Conservation (phyloP, 2,797 vertebrate species). For the Leptodactylus fallax region DNA sequence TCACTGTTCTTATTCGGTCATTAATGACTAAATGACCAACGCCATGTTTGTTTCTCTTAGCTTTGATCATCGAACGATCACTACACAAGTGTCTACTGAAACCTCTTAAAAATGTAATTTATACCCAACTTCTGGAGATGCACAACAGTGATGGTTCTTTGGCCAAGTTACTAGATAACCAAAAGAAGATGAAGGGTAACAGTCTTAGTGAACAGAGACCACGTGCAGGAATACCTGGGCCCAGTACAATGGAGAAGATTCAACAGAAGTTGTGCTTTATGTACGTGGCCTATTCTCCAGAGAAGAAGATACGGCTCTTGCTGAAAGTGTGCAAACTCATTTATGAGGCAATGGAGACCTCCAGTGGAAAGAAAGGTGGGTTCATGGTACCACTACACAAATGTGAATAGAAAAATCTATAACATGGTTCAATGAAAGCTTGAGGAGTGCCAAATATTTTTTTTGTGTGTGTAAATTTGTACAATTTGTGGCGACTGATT, state of each 20-base stretch:
- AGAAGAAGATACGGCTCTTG: conserved; percentile 83
- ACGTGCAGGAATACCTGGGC: conserved; percentile 76
- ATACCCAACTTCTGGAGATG: conserved; percentile 75
- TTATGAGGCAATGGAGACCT: conserved; percentile 83
- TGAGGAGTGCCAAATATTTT: neutral
- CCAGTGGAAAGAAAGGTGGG: conserved; percentile 60
- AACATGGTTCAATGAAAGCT: too few relatives aligned
- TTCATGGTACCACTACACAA: neutral
- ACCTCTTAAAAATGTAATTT: conserved; percentile 78
- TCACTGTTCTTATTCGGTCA: neutral
- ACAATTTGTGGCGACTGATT: neutral
- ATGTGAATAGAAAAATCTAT: too few relatives aligned
- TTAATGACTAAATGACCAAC: neutral
- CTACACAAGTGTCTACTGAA: conserved; percentile 85
- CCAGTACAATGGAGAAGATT: conserved; percentile 78
- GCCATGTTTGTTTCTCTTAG: conserved; percentile 68
- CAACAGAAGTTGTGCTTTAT: conserved; percentile 78
- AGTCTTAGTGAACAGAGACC: conserved; percentile 75
- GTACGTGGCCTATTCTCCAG: conserved; percentile 84
- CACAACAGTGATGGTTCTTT: conserved; percentile 73
- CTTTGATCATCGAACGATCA: conserved; percentile 79
- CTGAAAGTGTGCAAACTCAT: conserved; percentile 87
- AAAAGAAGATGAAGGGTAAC: conserved; percentile 71
- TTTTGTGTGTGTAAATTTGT: neutral
- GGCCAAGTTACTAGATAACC: conserved; percentile 74